Base-by-base conservation (phyloP, 2,113 vertebrate genomes). In the Neolamprologus falcicula region DNA sequence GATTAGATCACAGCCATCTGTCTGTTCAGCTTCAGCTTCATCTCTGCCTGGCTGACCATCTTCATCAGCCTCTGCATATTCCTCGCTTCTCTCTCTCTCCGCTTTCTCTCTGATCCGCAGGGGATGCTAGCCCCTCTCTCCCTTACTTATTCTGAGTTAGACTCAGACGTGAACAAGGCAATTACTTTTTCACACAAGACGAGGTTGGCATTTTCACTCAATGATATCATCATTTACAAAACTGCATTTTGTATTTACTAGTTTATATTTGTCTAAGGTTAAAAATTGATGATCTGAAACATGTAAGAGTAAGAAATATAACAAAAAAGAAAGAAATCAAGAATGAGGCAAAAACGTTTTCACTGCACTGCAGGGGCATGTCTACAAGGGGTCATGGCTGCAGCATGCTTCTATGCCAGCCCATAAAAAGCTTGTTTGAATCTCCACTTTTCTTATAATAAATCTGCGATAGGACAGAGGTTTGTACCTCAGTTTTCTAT, bases 331-430 rank as follows among this genome's bases (percentile, higher is more conserved):
- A 42, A 61, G 28, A 61, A 68, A 0, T 68, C 63, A 68, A 13
- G 19, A 68, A 68, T 11, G 19, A 0, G 4, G 19, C 5, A 37
- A 21, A n/a, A n/a, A 71, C 12, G 0, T 40, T 24, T 42, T 71
- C n/a, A 5, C 63, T 40, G 66, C 66, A 71, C 35, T 40, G 35
- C 35, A 42, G 28, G 28, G 28, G 1, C 59, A 63, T n/a, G 59
- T 63, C 31, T 63, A 63, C 31, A 63, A 7, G 17, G 9, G 28
- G 28, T 7, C 16, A 11, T 35, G 1, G 59, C 9, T 4, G 5
- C 59, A 33, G 59, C 31, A 35, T 33, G 9, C 31, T 35, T 19
- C 5, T 33, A 7, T 63, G 31, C 6, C 17, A 63, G 31, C 59
- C 59, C 14, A 61, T 9, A 17, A 61, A 31, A 31, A 61, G 28